Evolutionary conservation across 2,113 vertebrate species (phyloP).

Genomic region (Microcebus tavaratra): DNA sequence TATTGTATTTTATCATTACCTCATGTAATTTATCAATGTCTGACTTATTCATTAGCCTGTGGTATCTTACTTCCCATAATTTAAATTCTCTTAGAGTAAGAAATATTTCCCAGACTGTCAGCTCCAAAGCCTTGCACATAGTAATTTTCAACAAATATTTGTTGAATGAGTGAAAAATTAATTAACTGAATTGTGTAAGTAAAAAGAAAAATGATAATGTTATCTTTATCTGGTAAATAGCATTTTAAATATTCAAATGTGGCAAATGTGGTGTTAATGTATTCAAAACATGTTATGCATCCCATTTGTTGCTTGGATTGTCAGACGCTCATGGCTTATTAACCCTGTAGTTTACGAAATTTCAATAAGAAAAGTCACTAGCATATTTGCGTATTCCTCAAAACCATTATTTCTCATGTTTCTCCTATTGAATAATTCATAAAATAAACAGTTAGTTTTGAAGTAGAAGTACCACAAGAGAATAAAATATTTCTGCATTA

Average conservation of each 20-base stretch:
- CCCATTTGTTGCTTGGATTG: conserved; percentile 29
- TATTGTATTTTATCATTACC: not conserved
- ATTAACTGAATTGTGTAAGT: conserved; percentile 10
- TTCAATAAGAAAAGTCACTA: conserved; percentile 44
- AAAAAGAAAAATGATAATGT: conserved; percentile 7
- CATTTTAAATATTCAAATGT: conserved; percentile 48
- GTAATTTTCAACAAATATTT: conserved; percentile 37
- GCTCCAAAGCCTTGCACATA: not conserved
- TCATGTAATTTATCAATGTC: conserved; percentile 19
- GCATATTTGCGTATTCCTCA: conserved; percentile 57
- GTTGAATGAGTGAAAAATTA: conserved; percentile 39
- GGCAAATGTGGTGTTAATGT: not conserved
- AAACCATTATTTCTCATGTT: conserved; percentile 49
- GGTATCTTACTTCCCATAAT: not conserved
- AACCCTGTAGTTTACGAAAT: conserved; percentile 55
- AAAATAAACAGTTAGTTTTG: conserved; percentile 54
- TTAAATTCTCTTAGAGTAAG: not conserved
- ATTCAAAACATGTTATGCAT: conserved; percentile 11
- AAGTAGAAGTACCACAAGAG: conserved; percentile 30
- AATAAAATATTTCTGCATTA: conserved; percentile 22
- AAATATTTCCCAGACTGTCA: not conserved
- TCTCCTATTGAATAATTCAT: conserved; percentile 64
- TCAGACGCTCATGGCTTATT: conserved; percentile 62
- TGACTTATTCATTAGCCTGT: not conserved
- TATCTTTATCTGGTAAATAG: conserved; percentile 1